Percentiles rank a stretch among this genome's conserved stretches.
Conservation (phyloP, 2,797 vertebrate species). For the Enoplosus armatus region DNA sequence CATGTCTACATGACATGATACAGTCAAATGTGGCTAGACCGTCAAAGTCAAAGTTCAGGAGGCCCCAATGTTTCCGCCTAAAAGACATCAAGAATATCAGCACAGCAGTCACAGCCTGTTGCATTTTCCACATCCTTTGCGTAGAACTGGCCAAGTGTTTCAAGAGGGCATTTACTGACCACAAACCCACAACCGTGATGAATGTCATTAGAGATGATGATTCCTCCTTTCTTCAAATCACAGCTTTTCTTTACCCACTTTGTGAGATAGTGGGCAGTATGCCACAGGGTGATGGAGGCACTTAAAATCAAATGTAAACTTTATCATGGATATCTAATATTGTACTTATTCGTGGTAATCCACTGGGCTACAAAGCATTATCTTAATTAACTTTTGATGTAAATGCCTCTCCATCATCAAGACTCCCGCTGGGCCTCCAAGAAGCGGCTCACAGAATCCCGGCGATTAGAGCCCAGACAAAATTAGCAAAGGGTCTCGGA, state of each 20-base stretch:
- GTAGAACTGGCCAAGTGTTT: not conserved
- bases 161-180: not conserved
- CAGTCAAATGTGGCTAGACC: no score
- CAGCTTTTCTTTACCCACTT: not conserved
- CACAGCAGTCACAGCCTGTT: not conserved
- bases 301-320: conserved; percentile 44
- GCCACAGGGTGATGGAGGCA: conserved; percentile 19
- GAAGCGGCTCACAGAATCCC: conserved; percentile 23
- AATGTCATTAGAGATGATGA: not conserved
- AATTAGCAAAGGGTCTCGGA: conserved; percentile 35
- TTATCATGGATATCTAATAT: conserved; percentile 55
- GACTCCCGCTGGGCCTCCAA: conserved; percentile 36
- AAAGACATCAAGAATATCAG: conserved; percentile 1
- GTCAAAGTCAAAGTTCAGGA: not conserved
- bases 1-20: not conserved
- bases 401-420: conserved; percentile 47
- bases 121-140: not conserved
- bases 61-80: not conserved
- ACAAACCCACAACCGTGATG: conserved; percentile 6
- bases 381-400: conserved; percentile 67
- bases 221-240: not conserved
- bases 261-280: not conserved
- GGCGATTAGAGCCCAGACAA: conserved; percentile 22
- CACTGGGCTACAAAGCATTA: conserved; percentile 43
- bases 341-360: conserved; percentile 30